Conservation (phyloP, 2,113 vertebrate species). For the Psammodynastes pulverulentus region DNA sequence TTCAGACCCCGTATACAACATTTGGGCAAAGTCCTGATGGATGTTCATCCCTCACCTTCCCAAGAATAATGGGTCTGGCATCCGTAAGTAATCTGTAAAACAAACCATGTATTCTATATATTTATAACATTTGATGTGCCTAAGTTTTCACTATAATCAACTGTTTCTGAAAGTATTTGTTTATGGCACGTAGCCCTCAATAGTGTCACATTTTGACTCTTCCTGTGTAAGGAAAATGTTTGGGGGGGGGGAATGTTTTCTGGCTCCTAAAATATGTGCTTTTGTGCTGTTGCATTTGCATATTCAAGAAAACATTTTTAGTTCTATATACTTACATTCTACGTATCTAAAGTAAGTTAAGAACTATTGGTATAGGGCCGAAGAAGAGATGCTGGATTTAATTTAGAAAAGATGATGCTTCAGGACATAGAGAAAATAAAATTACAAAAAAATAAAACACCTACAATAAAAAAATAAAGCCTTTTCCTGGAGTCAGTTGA, state of each 20-base stretch:
- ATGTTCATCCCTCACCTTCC: constrained; percentile 93
- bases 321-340: neutral
- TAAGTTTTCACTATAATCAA: neutral
- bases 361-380: neutral
- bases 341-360: neutral
- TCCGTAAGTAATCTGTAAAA: constrained; percentile 82
- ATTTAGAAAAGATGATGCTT: neutral
- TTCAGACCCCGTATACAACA: constrained; percentile 93
- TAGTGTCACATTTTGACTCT: neutral
- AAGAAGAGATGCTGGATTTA: neutral
- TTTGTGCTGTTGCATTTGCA: neutral
- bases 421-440: neutral
- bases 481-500: neutral
- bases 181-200: neutral
- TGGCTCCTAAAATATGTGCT: neutral
- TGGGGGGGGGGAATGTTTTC: neutral
- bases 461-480: neutral
- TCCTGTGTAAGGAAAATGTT: neutral
- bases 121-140: constrained; percentile 8
- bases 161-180: neutral
- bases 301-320: neutral
- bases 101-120: constrained; percentile 24
- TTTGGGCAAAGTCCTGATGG: constrained; percentile 96
- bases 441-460: neutral
- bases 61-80: constrained; percentile 92